phyloP scores from a whole-genome alignment of 2,888 invertebrate species.

The Drosophila ezoana region DNA sequence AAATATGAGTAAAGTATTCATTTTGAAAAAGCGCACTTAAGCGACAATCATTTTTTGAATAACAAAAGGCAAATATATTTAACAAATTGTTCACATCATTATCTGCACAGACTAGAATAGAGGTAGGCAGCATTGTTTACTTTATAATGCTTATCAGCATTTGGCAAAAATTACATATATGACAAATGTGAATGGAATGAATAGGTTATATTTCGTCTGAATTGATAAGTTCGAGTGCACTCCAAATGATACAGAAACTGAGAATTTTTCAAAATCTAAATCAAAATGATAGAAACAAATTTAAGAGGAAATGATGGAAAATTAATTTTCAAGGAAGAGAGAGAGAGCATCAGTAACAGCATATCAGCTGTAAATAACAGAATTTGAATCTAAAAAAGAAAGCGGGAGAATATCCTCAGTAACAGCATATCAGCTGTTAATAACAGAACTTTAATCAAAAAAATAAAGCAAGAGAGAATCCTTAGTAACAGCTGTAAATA shows the following conservation, averaged over 20 bases:
- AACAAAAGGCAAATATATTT: neutral
- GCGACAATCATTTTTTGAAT: neutral
- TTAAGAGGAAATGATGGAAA: conserved; percentile 1
- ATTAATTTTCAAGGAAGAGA: neutral
- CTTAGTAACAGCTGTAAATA: no score
- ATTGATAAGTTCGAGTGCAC: conserved; percentile 48
- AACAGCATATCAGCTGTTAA: no score
- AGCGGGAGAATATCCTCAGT: no score
- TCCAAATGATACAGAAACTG: conserved; percentile 8
- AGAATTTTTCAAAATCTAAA: conserved; percentile 14
- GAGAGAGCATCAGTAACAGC: no score
- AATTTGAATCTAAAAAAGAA: no score
- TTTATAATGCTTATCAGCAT: conserved; percentile 37
- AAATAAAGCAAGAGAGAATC: no score
- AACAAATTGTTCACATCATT: neutral
- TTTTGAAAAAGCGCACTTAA: neutral
- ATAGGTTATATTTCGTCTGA: conserved; percentile 25
- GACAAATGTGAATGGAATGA: conserved; percentile 39
- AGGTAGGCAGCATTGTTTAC: conserved; percentile 5
- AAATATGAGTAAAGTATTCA: neutral
- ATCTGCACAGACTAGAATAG: conserved; percentile 14
- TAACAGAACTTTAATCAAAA: no score
- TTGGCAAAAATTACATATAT: conserved; percentile 7
- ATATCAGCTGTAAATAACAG: no score
- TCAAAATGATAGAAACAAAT: conserved; percentile 7